Conservation (phyloP, 1,140 invertebrate species). For the Xylocopa sonorina region DNA sequence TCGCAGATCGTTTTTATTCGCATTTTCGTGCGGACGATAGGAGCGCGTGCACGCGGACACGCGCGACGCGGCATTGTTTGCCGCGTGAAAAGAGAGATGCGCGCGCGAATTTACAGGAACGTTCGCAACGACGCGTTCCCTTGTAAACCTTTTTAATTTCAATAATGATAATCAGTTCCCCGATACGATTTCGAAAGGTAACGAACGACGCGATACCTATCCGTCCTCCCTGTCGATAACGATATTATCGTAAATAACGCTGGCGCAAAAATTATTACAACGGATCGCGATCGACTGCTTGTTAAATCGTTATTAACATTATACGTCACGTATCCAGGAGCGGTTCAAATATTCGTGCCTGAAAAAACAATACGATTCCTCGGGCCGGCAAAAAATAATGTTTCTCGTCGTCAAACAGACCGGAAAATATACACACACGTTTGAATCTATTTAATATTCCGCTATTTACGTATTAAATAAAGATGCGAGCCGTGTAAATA, state of each 20-base stretch:
- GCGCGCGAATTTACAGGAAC: not conserved
- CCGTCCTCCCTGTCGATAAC: not conserved
- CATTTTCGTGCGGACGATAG: not conserved
- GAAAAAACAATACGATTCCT: constrained; percentile 20
- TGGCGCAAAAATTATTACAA: constrained; percentile 14
- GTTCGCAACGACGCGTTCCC: not conserved
- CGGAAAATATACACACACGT: not conserved
- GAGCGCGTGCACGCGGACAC: not conserved
- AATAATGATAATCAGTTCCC: constrained; percentile 6
- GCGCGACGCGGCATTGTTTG: not conserved
- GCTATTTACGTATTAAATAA: constrained; percentile 42
- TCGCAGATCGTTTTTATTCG: constrained; percentile 58
- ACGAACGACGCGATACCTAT: not conserved
- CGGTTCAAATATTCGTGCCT: not conserved
- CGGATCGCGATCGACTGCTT: constrained; percentile 2
- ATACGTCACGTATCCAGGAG: not conserved
- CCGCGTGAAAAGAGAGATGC: not conserved
- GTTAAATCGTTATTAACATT: constrained; percentile 33
- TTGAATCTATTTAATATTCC: constrained; percentile 31
- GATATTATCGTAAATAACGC: constrained; percentile 25
- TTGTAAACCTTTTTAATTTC: constrained; percentile 30
- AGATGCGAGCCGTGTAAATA: constrained; percentile 14
- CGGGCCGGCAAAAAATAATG: constrained; percentile 1
- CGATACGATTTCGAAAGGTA: not conserved
- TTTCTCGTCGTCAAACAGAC: constrained; percentile 10